Base-by-base conservation (phyloP, 1,140 invertebrate species). In the Pseudomyrmex dendroicus region DNA sequence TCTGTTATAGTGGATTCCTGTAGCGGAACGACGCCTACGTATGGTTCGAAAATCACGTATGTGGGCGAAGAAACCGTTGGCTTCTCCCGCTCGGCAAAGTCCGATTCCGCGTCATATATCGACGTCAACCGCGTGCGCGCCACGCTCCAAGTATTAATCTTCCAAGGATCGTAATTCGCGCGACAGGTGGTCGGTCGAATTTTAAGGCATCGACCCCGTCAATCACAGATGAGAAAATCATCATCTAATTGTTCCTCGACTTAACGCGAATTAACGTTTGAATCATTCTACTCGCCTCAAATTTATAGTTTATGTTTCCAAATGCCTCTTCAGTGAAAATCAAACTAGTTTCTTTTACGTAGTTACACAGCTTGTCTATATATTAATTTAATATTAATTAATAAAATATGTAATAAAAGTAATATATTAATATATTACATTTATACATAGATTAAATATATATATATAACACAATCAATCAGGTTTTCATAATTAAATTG, bases 171-270 rank as follows among this genome's bases (percentile, higher is more conserved):
- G 78, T 56, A 86, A 86, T 86, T 77, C 35, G 86, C 72, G 80
- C 84, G 84, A 87, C 84, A 86, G 80, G 80, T 87, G 85, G 66
- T 64, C 64, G 73, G 50, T 25, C 66, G 54, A 9, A 83, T 77
- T n/a, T 86, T 48, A 35, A 68, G 57, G 3, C 15, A 48, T 74
- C 46, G 35, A 22, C 12, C 22, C 13, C 63, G 17, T 35, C 63
- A 67, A 86, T 86, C 25, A 52, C 17, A 44, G 10, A 57, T 17
- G 17, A 13, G 52, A 20, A 13, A 74, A 35, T 74, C 50, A 35
- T 13, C 15, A 44, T 83, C 25, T 59, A 59, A 70, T 70, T 52
- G 54, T 48, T 68, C 17, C 3, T 8, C 17, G 35, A 9, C n/a
- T 10, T 50, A 63, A 48, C 52, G 10, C 12, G 13, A n/a, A 68